These are phyloP conservation scores for Melolontha melolontha DNA, from an alignment of 2,888 invertebrate species.

Conservation along the genomic window DNA sequence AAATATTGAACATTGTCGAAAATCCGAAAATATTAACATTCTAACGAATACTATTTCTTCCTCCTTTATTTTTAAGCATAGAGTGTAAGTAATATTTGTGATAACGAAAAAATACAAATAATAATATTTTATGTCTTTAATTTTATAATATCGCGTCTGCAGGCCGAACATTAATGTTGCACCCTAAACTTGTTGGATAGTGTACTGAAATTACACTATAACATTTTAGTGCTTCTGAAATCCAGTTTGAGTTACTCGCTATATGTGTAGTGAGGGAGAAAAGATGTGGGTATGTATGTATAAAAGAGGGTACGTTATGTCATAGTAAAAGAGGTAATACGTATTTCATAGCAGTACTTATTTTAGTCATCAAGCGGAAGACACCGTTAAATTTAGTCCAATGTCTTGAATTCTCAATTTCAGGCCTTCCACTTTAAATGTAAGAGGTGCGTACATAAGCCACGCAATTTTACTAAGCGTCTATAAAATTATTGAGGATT, in stretches of 20 bases:
- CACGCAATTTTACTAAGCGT: conserved; percentile 48
- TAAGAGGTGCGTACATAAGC: conserved; percentile 43
- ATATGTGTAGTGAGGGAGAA: conserved; percentile 30
- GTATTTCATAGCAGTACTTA: conserved; percentile 46
- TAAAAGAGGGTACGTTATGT: conserved; percentile 6
- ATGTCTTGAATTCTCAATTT: conserved; percentile 32
- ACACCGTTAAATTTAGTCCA: conserved; percentile 31
- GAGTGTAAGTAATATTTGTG: no score
- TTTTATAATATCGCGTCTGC: conserved; percentile 45
- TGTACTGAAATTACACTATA: conserved; percentile 34
- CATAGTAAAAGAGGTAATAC: conserved; percentile 38
- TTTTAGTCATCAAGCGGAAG: conserved; percentile 47
- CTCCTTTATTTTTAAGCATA: no score
- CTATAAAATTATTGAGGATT: conserved; percentile 49
- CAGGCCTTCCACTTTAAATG: conserved; percentile 31
- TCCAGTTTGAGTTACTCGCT: conserved; percentile 37
- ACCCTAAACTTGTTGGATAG: conserved; percentile 46
- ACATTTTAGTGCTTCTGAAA: conserved; percentile 42
- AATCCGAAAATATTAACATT: no score
- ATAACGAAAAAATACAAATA: neutral
- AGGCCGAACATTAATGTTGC: conserved; percentile 42
- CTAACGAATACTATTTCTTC: no score
- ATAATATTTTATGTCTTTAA: conserved; percentile 43
- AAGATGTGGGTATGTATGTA: neutral
- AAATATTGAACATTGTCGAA: no score